Conservation (phyloP, 2,888 invertebrate genomes). For the Microctonus brassicae region DNA sequence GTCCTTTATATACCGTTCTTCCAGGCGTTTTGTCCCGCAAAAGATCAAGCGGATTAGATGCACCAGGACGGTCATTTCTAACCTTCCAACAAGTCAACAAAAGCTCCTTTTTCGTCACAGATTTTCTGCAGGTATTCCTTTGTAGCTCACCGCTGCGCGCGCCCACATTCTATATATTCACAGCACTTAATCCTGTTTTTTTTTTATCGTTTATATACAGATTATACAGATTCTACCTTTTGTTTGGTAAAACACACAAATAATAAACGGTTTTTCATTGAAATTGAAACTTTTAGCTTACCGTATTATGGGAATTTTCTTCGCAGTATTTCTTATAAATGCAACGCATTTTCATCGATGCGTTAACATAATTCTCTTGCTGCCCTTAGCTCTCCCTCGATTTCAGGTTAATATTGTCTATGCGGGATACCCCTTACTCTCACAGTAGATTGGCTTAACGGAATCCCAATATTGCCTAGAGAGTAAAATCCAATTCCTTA, state of each 20-base stretch:
- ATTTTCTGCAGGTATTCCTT: conserved; percentile 41
- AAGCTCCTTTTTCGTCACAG: conserved; percentile 31
- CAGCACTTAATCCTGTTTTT: conserved; percentile 10
- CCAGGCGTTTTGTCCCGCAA: conserved; percentile 26
- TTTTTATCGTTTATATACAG: conserved; percentile 27
- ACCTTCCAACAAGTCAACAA: conserved; percentile 24
- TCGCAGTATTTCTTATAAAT: neutral
- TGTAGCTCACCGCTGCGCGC: conserved; percentile 19
- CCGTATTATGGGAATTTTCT: neutral
- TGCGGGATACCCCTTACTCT: conserved; percentile 16
- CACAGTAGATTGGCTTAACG: conserved; percentile 52
- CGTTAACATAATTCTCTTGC: conserved; percentile 34
- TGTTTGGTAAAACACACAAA: neutral
- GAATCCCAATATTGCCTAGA: conserved; percentile 38
- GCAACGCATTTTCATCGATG: conserved; percentile 34
- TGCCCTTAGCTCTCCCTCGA: neutral
- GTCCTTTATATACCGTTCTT: neutral
- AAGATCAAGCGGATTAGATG: conserved; percentile 44
- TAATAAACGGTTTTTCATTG: neutral
- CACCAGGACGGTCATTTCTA: conserved; percentile 8
- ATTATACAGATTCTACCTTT: neutral
- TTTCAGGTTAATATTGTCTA: conserved; percentile 6
- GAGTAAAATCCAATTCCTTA: conserved; percentile 57
- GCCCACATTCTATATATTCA: neutral
- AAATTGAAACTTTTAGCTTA: neutral